phyloP scores from a whole-genome alignment of 1,140 invertebrate genomes.

The Atta colombica region DNA sequence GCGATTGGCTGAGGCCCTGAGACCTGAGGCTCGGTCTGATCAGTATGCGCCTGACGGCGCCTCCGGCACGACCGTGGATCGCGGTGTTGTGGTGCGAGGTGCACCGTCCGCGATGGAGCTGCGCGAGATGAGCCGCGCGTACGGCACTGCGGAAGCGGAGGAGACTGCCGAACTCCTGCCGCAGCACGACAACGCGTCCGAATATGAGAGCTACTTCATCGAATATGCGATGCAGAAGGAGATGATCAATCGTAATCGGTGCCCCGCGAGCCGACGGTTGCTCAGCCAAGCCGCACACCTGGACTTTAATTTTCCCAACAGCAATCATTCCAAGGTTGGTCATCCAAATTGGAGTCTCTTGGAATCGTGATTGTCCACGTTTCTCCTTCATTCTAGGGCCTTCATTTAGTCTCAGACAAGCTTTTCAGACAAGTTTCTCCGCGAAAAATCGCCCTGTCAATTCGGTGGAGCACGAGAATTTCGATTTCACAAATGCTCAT shows the following conservation, averaged over 20 bases:
- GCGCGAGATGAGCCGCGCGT: constrained; percentile 79
- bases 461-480: neutral
- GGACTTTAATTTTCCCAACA: constrained; percentile 77
- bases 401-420: too few species aligned
- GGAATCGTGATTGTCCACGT: neutral
- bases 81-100: constrained; percentile 22
- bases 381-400: neutral
- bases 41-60: constrained; percentile 50
- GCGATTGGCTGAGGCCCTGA: neutral
- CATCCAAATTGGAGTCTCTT: constrained; percentile 50
- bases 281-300: constrained; percentile 79
- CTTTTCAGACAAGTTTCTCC: neutral
- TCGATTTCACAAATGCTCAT: neutral
- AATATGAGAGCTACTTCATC: constrained; percentile 82
- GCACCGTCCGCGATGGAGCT: constrained; percentile 81
- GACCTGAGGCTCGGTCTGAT: neutral
- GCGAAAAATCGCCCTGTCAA: neutral
- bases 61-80: constrained; percentile 13
- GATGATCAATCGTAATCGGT: constrained; percentile 83
- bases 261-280: constrained; percentile 79
- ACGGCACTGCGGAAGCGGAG: constrained; percentile 78
- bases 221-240: constrained; percentile 83
- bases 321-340: constrained; percentile 80
- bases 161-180: constrained; percentile 81
- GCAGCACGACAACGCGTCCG: constrained; percentile 71